Evolutionary conservation across 2,113 vertebrate species (phyloP).

Genomic region (Gambusia holbrooki): DNA sequence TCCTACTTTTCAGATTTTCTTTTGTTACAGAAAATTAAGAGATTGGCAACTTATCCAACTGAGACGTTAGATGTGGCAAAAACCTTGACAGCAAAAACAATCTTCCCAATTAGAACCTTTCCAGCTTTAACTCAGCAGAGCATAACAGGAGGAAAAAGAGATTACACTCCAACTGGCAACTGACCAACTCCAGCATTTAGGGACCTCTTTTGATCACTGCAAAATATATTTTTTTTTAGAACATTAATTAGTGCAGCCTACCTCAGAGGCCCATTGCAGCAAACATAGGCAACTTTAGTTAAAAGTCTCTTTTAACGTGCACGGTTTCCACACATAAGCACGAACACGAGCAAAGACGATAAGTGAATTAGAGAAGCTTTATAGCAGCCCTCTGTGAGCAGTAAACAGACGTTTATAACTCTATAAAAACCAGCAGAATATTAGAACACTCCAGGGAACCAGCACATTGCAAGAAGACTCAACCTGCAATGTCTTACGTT

Average conservation of each 20-base stretch:
- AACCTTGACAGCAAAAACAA: no score
- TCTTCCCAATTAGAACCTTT: no score
- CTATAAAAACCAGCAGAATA: constrained; percentile 34
- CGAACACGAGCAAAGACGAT: constrained; percentile 34
- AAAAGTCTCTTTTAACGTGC: constrained; percentile 41
- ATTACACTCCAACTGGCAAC: no score
- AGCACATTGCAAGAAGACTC: neutral
- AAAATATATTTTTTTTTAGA: constrained; percentile 37
- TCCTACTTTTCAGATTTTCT: no score
- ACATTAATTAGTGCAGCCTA: constrained; percentile 52
- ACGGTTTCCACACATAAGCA: constrained; percentile 10
- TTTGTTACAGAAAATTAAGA: no score
- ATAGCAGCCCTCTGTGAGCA: constrained; percentile 38
- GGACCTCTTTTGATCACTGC: constrained; percentile 63
- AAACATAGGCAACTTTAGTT: constrained; percentile 32
- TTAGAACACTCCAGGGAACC: constrained; percentile 12
- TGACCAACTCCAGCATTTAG: constrained; percentile 37
- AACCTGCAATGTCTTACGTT: neutral
- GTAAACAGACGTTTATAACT: constrained; percentile 46
- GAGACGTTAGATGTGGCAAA: no score
- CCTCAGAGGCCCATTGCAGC: constrained; percentile 44
- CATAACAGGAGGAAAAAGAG: no score
- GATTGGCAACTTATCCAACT: no score
- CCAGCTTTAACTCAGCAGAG: no score
- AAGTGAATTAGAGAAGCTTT: constrained; percentile 46